These are phyloP conservation scores for Diachrysia chrysitis DNA, from an alignment of 2,888 invertebrate genomes.

Conservation along the genomic window DNA sequence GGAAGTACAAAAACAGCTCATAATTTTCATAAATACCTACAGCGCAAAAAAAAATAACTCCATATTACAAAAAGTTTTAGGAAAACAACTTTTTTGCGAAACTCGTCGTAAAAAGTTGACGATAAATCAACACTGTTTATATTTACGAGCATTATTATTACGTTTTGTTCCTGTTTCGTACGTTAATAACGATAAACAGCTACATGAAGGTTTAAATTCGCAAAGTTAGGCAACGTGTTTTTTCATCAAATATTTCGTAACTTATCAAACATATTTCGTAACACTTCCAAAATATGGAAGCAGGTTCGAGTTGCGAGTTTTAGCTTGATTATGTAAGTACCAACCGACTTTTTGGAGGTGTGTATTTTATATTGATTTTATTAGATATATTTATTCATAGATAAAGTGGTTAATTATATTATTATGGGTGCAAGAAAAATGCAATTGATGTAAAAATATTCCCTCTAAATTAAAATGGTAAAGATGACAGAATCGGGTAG, in stretches of 20 bases:
- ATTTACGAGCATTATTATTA: conserved; percentile 40
- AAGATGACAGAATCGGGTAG: too few relatives aligned
- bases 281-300: background rate
- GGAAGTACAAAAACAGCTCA: background rate
- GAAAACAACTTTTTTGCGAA: conserved; percentile 18
- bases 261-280: too few relatives aligned
- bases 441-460: too few relatives aligned
- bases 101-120: conserved; percentile 33
- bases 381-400: too few relatives aligned
- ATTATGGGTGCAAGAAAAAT: too few relatives aligned
- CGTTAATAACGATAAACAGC: conserved; percentile 26
- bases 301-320: too few relatives aligned
- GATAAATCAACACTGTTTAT: conserved; percentile 35
- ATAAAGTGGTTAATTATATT: too few relatives aligned
- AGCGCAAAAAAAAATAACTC: conserved; percentile 1
- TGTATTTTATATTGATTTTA: background rate
- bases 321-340: background rate
- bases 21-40: background rate
- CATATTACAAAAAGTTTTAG: background rate
- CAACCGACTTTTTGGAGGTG: background rate
- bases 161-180: conserved; percentile 32
- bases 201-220: conserved; percentile 2
- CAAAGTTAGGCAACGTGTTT: conserved; percentile 2
- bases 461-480: too few relatives aligned
- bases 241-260: conserved; percentile 4